Evolutionary conservation across 2,888 invertebrate genomes (phyloP), one percentile per base, ranked within the genome.

Genomic region (Ectropis crepuscularia): DNA sequence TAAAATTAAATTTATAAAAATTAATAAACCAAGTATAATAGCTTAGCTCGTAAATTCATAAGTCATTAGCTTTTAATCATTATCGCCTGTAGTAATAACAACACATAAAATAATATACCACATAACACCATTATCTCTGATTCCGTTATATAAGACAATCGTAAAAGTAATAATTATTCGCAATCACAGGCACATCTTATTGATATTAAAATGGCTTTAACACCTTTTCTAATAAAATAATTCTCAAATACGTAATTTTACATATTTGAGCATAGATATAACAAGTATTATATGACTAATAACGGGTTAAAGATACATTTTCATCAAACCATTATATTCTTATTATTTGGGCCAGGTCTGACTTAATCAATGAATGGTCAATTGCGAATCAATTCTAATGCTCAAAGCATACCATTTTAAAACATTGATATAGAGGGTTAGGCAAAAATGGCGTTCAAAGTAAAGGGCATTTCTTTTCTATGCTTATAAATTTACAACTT

Each of bases 341-440:
- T 54, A 36, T 39, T 51, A 62, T 53, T 47, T 43, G 37, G 16
- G 53, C 53, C 62, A 57, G 6, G 12, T 43, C 47, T 36, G 48
- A 58, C 39, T 58, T 54, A 58, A 39, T 58, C 53, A 57, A 43
- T 43, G 28, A 58, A 63, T 65, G 48, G 53, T 55, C 36, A 53
- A 67, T 49, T 46, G 12, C 16, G 8, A 36, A 7, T 50, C n/a
- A 8, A 57, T 39, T 59, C 59, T 28, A 51, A 64, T 65, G 58
- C 55, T 47, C 39, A 60, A 61, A 57, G 63, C 48, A 69, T 55
- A 57, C 46, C 12, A 57, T 53, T 38, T 16, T 53, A 36, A 47
- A 47, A 57, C 45, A 41, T 16, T 10, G 41, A 37, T 12, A 6
- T 11, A 4, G 4, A 28, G 16, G 16, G 4, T 28, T 28, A 28